Evolutionary conservation across 2,888 invertebrate genomes (phyloP).

Genomic region (Pterostichus niger): DNA sequence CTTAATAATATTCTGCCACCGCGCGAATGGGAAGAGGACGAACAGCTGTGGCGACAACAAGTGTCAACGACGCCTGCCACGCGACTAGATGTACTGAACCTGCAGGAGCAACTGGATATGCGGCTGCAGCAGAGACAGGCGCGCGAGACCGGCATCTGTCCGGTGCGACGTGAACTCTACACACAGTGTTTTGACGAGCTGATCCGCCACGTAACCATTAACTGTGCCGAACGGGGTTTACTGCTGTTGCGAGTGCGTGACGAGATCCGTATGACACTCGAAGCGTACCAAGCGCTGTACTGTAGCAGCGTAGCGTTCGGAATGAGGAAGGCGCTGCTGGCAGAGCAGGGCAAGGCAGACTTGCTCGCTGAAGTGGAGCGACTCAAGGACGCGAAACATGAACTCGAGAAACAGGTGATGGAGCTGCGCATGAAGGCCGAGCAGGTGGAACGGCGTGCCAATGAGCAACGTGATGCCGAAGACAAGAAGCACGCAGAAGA

Average conservation of each 20-base stretch:
- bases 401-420: constrained; percentile 82
- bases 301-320: constrained; percentile 99
- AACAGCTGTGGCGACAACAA: constrained; percentile 93
- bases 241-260: constrained; percentile 94
- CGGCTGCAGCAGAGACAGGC: constrained; percentile 95
- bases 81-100: constrained; percentile 95
- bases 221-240: constrained; percentile 97
- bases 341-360: constrained; percentile 93
- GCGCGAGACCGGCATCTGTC: constrained; percentile 97
- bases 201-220: constrained; percentile 97
- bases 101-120: constrained; percentile 97
- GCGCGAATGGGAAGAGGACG: constrained; percentile 96
- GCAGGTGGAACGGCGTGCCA: constrained; percentile 89
- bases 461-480: constrained; percentile 91
- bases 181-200: constrained; percentile 97
- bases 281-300: constrained; percentile 97
- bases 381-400: constrained; percentile 83
- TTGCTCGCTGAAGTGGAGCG: constrained; percentile 86
- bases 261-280: constrained; percentile 97
- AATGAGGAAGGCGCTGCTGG: constrained; percentile 97
- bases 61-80: constrained; percentile 98
- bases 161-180: constrained; percentile 94
- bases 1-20: constrained; percentile 96
- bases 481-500: constrained; percentile 96
- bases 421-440: constrained; percentile 87